Percentiles rank a stretch among this genome's conserved stretches.
phyloP scores from a whole-genome alignment of 2,888 invertebrate genomes.

The Cheilosia grossa region DNA sequence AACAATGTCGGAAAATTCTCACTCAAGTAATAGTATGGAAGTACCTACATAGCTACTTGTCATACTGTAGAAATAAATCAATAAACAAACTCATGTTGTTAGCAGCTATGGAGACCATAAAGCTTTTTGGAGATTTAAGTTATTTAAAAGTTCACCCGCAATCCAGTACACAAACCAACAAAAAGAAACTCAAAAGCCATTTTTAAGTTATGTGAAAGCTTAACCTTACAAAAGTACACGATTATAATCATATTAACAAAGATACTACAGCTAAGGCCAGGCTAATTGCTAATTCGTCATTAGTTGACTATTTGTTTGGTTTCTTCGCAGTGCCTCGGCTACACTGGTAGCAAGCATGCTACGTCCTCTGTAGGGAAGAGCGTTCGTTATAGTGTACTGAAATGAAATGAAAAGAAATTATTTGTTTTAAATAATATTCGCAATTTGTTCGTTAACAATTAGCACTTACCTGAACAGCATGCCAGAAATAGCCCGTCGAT shows the following conservation, averaged over 20 bases:
- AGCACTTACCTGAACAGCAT: constrained; percentile 89
- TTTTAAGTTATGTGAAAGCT: constrained; percentile 6
- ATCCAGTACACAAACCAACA: constrained; percentile 32
- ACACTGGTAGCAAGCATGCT: constrained; percentile 12
- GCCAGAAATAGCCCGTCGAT: constrained; percentile 94
- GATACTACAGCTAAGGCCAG: too few species aligned
- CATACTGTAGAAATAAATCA: too few species aligned
- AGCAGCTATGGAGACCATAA: neutral
- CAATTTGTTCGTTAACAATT: neutral
- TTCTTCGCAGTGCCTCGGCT: constrained; percentile 30
- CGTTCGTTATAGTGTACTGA: constrained; percentile 37
- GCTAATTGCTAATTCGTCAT: constrained; percentile 55
- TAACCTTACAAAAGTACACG: constrained; percentile 5
- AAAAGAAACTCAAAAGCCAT: neutral
- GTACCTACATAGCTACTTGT: too few species aligned
- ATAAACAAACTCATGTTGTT: too few species aligned
- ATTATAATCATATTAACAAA: neutral
- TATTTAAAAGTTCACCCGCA: neutral
- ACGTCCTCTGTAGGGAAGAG: constrained; percentile 45
- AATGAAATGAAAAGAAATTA: neutral
- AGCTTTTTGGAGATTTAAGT: constrained; percentile 1
- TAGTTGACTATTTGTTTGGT: constrained; percentile 59
- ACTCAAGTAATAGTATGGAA: too few species aligned
- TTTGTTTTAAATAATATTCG: neutral
- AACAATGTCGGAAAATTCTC: too few species aligned